Conservation (phyloP, 2,113 vertebrate species). For the Engraulis encrasicolus region DNA sequence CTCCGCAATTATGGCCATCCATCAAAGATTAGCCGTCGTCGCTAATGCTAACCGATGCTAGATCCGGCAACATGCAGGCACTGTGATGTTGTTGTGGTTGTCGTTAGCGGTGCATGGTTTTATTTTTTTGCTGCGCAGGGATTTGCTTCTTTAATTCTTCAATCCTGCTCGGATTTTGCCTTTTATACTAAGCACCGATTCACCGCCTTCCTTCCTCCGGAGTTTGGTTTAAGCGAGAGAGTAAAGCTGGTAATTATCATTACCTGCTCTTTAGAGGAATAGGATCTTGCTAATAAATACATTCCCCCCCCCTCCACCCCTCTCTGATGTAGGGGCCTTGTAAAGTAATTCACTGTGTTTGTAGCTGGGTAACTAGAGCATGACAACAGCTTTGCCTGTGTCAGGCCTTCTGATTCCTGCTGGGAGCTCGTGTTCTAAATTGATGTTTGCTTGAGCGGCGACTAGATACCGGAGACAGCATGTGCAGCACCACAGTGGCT, state of each 20-base stretch:
- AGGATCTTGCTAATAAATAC: neutral
- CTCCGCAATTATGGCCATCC: slow-evolving; percentile 1
- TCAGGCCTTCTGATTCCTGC: slow-evolving; percentile 18
- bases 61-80: neutral
- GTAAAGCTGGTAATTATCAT: neutral
- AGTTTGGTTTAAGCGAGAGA: neutral
- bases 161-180: neutral
- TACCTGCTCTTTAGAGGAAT: slow-evolving; percentile 12
- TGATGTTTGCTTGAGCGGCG: neutral
- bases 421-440: neutral
- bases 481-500: neutral
- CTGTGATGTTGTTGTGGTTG: neutral
- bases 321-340: neutral
- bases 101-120: too few relatives aligned
- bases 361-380: neutral
- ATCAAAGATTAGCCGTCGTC: neutral
- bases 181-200: neutral
- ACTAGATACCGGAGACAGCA: neutral
- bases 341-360: neutral
- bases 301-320: neutral
- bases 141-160: neutral
- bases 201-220: neutral
- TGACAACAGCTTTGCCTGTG: slow-evolving; percentile 1
- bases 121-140: neutral
- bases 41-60: neutral